phyloP scores from a whole-genome alignment of 2,113 vertebrate genomes.

The Paramormyrops kingsleyae region DNA sequence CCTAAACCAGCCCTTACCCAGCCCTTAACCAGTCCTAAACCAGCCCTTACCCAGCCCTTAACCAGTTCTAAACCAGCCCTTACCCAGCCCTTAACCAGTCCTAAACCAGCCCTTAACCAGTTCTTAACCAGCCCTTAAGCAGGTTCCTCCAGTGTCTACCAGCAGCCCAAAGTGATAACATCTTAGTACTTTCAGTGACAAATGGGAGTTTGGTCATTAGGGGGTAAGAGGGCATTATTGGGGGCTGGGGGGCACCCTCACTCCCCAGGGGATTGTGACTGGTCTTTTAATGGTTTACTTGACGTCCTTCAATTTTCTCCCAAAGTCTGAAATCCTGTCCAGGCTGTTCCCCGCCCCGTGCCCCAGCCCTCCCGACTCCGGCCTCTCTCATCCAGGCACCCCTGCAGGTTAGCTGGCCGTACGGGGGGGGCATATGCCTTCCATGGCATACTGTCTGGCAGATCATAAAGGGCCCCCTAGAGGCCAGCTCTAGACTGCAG shows the following conservation, averaged over 20 bases:
- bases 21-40: background rate
- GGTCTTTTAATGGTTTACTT: background rate
- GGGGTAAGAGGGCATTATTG: background rate
- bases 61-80: too few relatives aligned
- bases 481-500: background rate
- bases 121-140: background rate
- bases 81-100: too few relatives aligned
- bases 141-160: background rate
- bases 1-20: background rate
- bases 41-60: too few relatives aligned
- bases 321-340: background rate
- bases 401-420: background rate
- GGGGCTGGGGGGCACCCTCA: background rate
- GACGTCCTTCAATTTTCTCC: background rate
- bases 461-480: background rate
- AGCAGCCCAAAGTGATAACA: background rate
- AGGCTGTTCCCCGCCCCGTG: background rate
- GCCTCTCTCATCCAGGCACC: background rate
- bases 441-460: background rate
- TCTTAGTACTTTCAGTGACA: background rate
- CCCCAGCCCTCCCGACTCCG: background rate
- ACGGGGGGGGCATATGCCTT: background rate
- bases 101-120: too few relatives aligned
- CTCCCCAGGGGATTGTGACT: background rate
- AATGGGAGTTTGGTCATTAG: background rate